Evolutionary conservation across 2,113 vertebrate species (phyloP).

Genomic region (Cololabis saira): DNA sequence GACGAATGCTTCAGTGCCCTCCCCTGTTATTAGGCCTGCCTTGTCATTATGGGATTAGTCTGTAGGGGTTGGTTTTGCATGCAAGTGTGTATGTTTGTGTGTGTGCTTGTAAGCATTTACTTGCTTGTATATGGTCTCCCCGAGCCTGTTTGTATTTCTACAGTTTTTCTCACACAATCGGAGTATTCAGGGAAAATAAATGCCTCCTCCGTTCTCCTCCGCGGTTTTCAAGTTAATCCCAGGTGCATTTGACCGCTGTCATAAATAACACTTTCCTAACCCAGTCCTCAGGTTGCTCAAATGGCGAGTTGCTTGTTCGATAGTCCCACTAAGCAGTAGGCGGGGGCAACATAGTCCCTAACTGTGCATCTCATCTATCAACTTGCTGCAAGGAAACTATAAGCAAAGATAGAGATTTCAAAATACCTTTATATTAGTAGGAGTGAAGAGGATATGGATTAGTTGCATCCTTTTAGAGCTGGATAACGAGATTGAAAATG

Average conservation of each 20-base stretch:
- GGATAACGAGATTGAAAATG: constrained; percentile 11
- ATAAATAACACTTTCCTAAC: constrained; percentile 62
- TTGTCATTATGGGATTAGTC: constrained; percentile 84
- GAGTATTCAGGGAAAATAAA: constrained; percentile 52
- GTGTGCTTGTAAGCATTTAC: constrained; percentile 34
- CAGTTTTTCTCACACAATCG: constrained; percentile 59
- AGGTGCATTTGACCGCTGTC: constrained; percentile 63
- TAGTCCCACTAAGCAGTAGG: constrained; percentile 39
- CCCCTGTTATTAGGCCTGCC: constrained; percentile 82
- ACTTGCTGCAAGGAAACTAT: constrained; percentile 20
- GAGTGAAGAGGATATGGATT: background rate
- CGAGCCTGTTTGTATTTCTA: constrained; percentile 58
- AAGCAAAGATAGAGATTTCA: constrained; percentile 4
- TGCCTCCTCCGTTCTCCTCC: constrained; percentile 15
- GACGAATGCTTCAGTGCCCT: constrained; percentile 72
- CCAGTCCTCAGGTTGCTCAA: constrained; percentile 48
- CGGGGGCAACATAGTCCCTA: constrained; percentile 51
- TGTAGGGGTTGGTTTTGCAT: constrained; percentile 64
- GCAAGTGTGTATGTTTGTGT: constrained; percentile 17
- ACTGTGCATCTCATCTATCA: constrained; percentile 35
- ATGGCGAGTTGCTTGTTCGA: constrained; percentile 62
- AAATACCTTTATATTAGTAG: constrained; percentile 4
- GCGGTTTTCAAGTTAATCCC: constrained; percentile 59
- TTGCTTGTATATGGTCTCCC: constrained; percentile 47
- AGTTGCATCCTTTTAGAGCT: constrained; percentile 1